These are phyloP conservation scores for Drosophila pruinosa DNA, from an alignment of 1,140 invertebrate genomes.

Conservation along the genomic window DNA sequence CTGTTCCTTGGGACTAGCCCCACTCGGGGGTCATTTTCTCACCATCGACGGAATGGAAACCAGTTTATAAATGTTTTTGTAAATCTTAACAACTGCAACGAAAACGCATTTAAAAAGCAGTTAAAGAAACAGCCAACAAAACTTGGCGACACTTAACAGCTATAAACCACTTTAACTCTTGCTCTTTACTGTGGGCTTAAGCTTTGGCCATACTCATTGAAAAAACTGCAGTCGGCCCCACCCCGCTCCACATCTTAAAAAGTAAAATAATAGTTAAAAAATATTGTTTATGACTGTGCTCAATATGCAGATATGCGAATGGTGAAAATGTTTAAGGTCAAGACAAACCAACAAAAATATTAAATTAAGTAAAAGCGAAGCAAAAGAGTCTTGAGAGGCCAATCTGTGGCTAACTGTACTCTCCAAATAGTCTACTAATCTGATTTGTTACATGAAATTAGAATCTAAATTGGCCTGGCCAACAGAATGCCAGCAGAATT, in stretches of 20 bases:
- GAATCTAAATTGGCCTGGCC: slow-evolving; percentile 71
- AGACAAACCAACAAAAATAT: slow-evolving; percentile 13
- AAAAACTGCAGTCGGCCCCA: slow-evolving; percentile 15
- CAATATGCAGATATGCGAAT: slow-evolving; percentile 9
- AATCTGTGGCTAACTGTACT: slow-evolving; percentile 52
- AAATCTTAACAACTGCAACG: slow-evolving; percentile 53
- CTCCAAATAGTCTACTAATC: slow-evolving; percentile 58
- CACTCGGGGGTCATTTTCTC: slow-evolving; percentile 41
- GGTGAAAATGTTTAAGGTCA: slow-evolving; percentile 31
- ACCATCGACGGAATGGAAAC: slow-evolving; percentile 32
- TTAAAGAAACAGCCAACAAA: slow-evolving; percentile 53
- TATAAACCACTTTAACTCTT: slow-evolving; percentile 46
- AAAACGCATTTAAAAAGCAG: slow-evolving; percentile 69
- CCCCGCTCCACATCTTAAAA: slow-evolving; percentile 7
- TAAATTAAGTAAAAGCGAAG: neutral
- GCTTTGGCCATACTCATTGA: slow-evolving; percentile 13
- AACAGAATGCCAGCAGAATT: slow-evolving; percentile 59
- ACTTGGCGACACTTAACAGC: slow-evolving; percentile 73
- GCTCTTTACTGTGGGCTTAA: slow-evolving; percentile 3
- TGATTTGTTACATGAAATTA: slow-evolving; percentile 76
- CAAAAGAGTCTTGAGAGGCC: slow-evolving; percentile 12
- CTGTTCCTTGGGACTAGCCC: slow-evolving; percentile 16
- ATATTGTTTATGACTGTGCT: slow-evolving; percentile 11
- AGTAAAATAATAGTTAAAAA: slow-evolving; percentile 14
- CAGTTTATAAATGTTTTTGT: slow-evolving; percentile 48